phyloP scores from a whole-genome alignment of 2,113 vertebrate species.

The Phaethornis superciliosus region DNA sequence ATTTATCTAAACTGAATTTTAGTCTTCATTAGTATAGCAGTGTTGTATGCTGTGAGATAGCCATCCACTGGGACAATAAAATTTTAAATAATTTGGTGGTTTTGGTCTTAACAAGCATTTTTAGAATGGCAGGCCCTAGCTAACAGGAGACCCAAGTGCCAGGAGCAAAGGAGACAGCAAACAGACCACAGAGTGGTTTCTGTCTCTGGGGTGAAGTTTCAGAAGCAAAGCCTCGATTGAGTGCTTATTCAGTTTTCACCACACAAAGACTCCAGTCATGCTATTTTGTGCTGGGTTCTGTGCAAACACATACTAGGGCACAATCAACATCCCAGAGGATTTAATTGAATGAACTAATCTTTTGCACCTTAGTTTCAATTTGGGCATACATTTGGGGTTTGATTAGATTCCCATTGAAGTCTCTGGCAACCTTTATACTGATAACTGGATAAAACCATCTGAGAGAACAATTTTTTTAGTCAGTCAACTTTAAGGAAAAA shows the following conservation, averaged over 20 bases:
- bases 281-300: conserved; percentile 5
- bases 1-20: conserved; percentile 16
- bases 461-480: conserved; percentile 40
- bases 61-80: background rate
- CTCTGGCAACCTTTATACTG: conserved; percentile 46
- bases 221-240: conserved; percentile 67
- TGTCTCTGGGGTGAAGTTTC: conserved; percentile 49
- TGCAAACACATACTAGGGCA: conserved; percentile 30
- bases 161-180: background rate
- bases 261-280: conserved; percentile 44
- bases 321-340: conserved; percentile 19
- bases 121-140: background rate
- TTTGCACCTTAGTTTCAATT: conserved; percentile 46
- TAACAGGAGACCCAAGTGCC: background rate
- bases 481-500: conserved; percentile 58
- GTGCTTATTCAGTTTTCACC: conserved; percentile 24
- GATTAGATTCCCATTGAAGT: background rate
- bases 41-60: background rate
- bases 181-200: conserved; percentile 1
- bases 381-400: conserved; percentile 6
- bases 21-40: conserved; percentile 18
- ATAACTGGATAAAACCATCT: conserved; percentile 50
- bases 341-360: conserved; percentile 36
- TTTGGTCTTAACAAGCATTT: background rate
- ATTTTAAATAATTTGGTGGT: background rate